Conservation (phyloP, 2,113 vertebrate species). For the Pachyramphus minor region DNA sequence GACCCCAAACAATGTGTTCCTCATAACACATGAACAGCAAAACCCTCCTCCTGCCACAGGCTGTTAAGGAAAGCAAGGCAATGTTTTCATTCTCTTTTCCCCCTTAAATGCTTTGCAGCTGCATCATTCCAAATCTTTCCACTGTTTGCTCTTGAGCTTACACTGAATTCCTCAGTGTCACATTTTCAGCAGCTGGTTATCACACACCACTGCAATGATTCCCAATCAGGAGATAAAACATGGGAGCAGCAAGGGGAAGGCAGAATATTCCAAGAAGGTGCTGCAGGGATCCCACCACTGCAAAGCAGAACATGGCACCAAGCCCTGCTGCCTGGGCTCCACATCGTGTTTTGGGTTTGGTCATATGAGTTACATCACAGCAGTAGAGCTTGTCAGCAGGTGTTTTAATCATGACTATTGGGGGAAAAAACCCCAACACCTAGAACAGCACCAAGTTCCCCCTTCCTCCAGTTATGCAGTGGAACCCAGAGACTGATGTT, state of each 20-base stretch:
- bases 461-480: accelerated
- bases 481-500: not conserved
- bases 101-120: not conserved
- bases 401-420: not conserved
- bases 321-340: not conserved
- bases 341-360: accelerated
- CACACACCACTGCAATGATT: accelerated
- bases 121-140: not conserved
- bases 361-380: accelerated
- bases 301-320: not conserved
- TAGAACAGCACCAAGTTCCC: not conserved
- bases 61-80: not conserved
- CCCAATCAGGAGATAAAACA: accelerated
- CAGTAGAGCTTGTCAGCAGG: accelerated
- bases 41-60: not conserved
- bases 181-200: not conserved
- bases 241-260: accelerated
- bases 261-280: accelerated
- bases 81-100: accelerated
- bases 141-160: not conserved
- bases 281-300: not conserved
- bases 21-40: accelerated
- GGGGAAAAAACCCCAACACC: accelerated
- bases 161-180: not conserved
- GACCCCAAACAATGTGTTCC: not conserved